phyloP scores from a whole-genome alignment of 2,113 vertebrate species.

The Hemichromis elongatus region DNA sequence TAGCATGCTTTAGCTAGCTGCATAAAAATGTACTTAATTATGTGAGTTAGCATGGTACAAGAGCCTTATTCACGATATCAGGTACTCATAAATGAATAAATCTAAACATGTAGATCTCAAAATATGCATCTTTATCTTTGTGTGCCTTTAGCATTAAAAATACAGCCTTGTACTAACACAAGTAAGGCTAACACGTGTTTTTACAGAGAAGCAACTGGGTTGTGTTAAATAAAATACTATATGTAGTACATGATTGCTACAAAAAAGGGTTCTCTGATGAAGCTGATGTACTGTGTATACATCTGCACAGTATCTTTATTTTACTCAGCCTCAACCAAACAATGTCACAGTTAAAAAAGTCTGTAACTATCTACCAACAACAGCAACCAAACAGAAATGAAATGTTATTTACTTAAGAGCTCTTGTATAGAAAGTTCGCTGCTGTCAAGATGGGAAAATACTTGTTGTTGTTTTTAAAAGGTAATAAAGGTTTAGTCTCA shows the following conservation, averaged over 20 bases:
- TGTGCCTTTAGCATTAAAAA: background rate
- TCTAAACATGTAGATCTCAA: background rate
- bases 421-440: background rate
- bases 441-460: background rate
- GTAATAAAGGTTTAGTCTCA: fast-evolving
- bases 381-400: too few relatives aligned
- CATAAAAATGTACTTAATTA: background rate
- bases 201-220: background rate
- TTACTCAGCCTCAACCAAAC: background rate
- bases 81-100: background rate
- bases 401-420: background rate
- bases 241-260: background rate
- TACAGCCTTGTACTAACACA: background rate
- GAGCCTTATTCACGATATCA: background rate
- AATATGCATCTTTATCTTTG: background rate
- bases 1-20: background rate
- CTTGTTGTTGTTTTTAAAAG: background rate
- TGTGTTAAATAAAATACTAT: background rate
- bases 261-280: background rate
- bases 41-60: background rate
- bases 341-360: constrained; percentile 3
- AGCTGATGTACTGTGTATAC: background rate
- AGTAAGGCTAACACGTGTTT: background rate
- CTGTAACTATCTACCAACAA: constrained; percentile 12
- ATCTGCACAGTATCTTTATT: background rate